Conservation (phyloP, 2,888 invertebrate genomes). For the Sericinus montela region DNA sequence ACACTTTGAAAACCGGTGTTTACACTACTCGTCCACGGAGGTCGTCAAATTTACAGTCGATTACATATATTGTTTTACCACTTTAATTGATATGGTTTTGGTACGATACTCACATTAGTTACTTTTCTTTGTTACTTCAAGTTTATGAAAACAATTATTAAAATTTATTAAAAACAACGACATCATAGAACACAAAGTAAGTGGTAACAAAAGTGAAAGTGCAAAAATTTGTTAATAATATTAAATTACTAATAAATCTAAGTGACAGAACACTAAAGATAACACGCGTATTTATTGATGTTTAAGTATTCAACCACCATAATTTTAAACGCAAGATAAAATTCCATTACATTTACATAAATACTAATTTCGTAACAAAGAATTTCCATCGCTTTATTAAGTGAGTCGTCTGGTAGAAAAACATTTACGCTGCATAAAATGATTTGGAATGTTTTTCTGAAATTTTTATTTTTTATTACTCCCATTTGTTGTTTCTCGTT, state of each 20-base stretch:
- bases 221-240: too few species aligned
- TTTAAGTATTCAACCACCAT: constrained; percentile 18
- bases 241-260: background rate
- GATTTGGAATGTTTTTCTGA: constrained; percentile 20
- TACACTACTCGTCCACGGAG: too few species aligned
- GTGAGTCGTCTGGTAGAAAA: background rate
- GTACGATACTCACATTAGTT: too few species aligned
- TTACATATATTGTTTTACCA: too few species aligned
- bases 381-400: background rate
- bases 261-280: background rate
- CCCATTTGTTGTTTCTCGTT: constrained; percentile 34
- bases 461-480: constrained; percentile 23
- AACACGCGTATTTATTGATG: background rate
- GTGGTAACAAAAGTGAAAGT: too few species aligned
- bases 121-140: too few species aligned
- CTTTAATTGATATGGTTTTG: too few species aligned
- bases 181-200: too few species aligned
- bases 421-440: constrained; percentile 10
- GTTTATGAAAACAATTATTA: too few species aligned
- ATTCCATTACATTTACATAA: constrained; percentile 10
- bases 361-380: constrained; percentile 1
- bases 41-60: too few species aligned
- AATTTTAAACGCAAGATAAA: constrained; percentile 18
- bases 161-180: too few species aligned
- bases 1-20: too few species aligned